Percentiles rank a stretch among this genome's conserved stretches.
These are phyloP conservation scores for Synanthedon formicaeformis DNA, from an alignment of 2,888 invertebrate species.

Conservation along the genomic window DNA sequence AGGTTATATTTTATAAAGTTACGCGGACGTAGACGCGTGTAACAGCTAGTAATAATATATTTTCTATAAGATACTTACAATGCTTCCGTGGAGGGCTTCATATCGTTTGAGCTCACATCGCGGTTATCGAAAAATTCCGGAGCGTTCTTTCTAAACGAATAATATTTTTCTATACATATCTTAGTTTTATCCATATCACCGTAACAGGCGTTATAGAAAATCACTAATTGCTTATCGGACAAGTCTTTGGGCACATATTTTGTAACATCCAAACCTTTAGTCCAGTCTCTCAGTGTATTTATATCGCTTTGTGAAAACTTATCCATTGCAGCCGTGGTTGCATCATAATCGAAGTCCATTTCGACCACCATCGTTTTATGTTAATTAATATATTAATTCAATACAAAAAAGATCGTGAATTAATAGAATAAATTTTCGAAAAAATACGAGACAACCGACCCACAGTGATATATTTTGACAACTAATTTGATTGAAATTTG, in stretches of 20 bases:
- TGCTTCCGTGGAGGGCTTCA: constrained; percentile 51
- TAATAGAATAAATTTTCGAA: constrained; percentile 17
- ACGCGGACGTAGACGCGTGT: too few relatives aligned
- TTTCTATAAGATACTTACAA: constrained; percentile 61
- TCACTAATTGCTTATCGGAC: constrained; percentile 72
- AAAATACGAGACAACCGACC: constrained; percentile 20
- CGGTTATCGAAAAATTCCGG: constrained; percentile 76
- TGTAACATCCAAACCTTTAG: constrained; percentile 53
- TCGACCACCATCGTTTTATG: constrained; percentile 43
- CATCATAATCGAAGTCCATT: constrained; percentile 53
- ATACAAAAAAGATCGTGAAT: constrained; percentile 24
- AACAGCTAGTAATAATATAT: background rate
- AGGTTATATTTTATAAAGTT: too few relatives aligned
- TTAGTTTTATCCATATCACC: constrained; percentile 70
- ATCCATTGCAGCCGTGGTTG: constrained; percentile 51
- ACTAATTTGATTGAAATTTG: too few relatives aligned
- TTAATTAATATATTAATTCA: constrained; percentile 4
- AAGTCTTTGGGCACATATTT: constrained; percentile 65
- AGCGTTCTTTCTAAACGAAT: constrained; percentile 65
- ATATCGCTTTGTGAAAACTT: constrained; percentile 63
- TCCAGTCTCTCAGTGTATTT: constrained; percentile 53
- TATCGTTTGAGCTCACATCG: constrained; percentile 60
- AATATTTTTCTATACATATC: constrained; percentile 74
- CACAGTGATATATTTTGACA: constrained; percentile 33
- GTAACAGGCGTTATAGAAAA: constrained; percentile 76